phyloP scores from a whole-genome alignment of 1,140 invertebrate genomes.

The Drosophila carrolli region DNA sequence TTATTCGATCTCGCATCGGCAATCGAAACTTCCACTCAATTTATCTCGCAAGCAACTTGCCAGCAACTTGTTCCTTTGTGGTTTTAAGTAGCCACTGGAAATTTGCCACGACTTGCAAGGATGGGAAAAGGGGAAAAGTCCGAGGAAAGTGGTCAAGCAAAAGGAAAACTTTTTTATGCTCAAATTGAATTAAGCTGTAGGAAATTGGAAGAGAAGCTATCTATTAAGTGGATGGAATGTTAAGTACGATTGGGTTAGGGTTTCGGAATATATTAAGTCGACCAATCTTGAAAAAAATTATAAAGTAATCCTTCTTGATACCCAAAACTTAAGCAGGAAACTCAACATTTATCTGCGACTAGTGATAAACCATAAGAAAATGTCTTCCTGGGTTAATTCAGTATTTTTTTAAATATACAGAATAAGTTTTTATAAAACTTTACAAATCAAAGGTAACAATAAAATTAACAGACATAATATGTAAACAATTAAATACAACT shows the following conservation, averaged over 20 bases:
- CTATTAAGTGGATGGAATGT: slow-evolving; percentile 30
- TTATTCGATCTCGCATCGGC: slow-evolving; percentile 33
- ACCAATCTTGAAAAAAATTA: neutral
- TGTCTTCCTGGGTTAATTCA: too few species aligned
- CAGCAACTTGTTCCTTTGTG: slow-evolving; percentile 48
- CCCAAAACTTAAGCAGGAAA: too few species aligned
- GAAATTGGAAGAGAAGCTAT: slow-evolving; percentile 3
- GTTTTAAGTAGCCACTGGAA: slow-evolving; percentile 53
- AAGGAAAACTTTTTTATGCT: slow-evolving; percentile 36
- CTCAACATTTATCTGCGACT: too few species aligned
- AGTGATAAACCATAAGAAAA: too few species aligned
- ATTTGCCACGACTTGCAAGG: slow-evolving; percentile 17
- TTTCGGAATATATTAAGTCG: neutral
- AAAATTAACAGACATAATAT: too few species aligned
- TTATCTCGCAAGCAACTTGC: slow-evolving; percentile 41
- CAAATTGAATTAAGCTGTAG: slow-evolving; percentile 48
- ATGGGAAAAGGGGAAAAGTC: slow-evolving; percentile 1
- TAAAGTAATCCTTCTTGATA: neutral
- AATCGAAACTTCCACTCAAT: slow-evolving; percentile 59
- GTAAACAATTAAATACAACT: too few species aligned
- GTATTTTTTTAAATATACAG: too few species aligned
- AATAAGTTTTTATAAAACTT: too few species aligned
- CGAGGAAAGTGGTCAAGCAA: slow-evolving; percentile 16
- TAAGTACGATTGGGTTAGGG: slow-evolving; percentile 3
- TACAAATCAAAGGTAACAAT: too few species aligned